phyloP scores from a whole-genome alignment of 2,888 invertebrate species.

The Lithophane ornitopus region DNA sequence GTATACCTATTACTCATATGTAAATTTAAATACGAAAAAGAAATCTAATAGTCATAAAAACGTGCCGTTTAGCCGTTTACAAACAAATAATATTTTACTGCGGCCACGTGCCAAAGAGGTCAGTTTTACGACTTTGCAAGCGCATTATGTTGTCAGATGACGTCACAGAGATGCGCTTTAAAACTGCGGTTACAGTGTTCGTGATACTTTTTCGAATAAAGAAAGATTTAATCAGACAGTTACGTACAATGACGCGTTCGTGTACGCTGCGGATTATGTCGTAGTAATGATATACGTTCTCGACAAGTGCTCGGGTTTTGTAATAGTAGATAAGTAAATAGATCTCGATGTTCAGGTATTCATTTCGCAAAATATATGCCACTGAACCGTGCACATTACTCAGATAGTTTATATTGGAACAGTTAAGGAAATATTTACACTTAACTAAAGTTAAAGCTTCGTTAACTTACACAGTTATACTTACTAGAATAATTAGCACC shows the following conservation, averaged over 20 bases:
- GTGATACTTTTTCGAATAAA: conserved; percentile 59
- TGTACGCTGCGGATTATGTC: conserved; percentile 46
- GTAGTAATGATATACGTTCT: conserved; percentile 47
- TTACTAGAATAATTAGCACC: neutral
- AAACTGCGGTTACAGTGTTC: conserved; percentile 40
- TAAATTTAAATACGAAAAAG: conserved; percentile 34
- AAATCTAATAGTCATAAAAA: conserved; percentile 29
- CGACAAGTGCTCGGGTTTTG: conserved; percentile 38
- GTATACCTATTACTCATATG: conserved; percentile 29
- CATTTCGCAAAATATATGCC: conserved; percentile 33
- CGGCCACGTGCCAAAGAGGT: conserved; percentile 42
- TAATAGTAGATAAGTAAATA: conserved; percentile 56
- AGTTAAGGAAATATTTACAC: neutral
- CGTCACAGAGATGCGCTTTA: conserved; percentile 54
- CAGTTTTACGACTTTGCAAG: conserved; percentile 53
- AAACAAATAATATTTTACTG: conserved; percentile 31
- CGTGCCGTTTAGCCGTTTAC: conserved; percentile 31
- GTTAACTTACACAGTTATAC: too few species aligned
- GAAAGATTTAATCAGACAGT: conserved; percentile 59
- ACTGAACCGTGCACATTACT: neutral
- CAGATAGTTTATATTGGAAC: neutral
- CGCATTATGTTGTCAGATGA: conserved; percentile 55
- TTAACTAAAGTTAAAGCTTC: neutral
- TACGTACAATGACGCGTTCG: conserved; percentile 50
- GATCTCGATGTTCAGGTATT: conserved; percentile 38